Evolutionary conservation across 2,113 vertebrate genomes (phyloP).

Genomic region (Balaenoptera acutorostrata): DNA sequence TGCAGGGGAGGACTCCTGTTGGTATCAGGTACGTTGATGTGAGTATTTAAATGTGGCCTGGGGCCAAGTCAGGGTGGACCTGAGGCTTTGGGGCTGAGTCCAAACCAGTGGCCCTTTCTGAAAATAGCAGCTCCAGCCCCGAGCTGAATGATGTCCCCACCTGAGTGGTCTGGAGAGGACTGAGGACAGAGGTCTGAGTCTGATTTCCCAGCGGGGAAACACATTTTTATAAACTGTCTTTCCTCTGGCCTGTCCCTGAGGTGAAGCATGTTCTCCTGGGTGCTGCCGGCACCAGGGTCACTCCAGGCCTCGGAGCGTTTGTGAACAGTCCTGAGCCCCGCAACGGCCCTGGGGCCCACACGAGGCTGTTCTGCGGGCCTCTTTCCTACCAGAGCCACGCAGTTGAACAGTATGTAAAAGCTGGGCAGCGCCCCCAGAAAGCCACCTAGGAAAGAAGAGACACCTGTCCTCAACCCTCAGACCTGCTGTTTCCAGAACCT

Average conservation of each 20-base stretch:
- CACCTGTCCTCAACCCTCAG: background rate
- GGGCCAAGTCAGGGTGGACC: background rate
- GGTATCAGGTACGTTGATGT: background rate
- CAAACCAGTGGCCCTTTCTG: background rate
- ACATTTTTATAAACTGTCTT: background rate
- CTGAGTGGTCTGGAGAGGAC: background rate
- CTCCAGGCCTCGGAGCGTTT: background rate
- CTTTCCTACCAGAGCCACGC: background rate
- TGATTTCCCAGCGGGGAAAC: background rate
- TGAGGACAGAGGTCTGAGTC: background rate
- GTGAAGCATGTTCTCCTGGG: background rate
- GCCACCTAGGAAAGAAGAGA: background rate
- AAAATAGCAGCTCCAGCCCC: background rate
- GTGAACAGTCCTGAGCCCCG: background rate
- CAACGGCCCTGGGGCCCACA: background rate
- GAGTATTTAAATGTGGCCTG: background rate
- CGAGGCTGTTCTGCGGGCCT: background rate
- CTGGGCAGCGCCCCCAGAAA: background rate
- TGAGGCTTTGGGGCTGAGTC: background rate
- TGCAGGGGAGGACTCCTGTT: background rate
- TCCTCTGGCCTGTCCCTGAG: background rate
- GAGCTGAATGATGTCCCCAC: background rate
- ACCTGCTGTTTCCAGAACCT: background rate
- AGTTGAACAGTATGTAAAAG: background rate
- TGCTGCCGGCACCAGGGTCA: background rate